Evolutionary conservation across 2,797 vertebrate genomes (phyloP).

Genomic region (Molossus molossus): DNA sequence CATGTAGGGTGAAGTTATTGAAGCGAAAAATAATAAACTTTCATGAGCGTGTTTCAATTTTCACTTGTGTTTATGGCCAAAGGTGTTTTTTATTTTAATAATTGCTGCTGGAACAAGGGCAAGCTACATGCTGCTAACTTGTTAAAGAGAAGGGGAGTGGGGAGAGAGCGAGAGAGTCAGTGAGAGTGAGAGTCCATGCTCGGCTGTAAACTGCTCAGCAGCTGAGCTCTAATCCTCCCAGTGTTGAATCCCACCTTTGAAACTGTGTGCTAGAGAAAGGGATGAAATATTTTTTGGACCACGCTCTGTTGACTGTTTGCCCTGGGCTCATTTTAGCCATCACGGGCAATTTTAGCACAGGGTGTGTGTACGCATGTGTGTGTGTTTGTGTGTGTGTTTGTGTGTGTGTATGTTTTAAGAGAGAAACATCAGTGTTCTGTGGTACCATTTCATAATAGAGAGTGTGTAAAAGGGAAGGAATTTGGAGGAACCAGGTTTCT

Average conservation of each 20-base stretch:
- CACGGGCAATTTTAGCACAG: constrained; percentile 81
- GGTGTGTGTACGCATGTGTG: neutral
- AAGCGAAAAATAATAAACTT: constrained; percentile 82
- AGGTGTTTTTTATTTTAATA: constrained; percentile 86
- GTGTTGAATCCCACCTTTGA: constrained; percentile 88
- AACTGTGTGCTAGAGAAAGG: constrained; percentile 86
- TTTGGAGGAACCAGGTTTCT: constrained; percentile 86
- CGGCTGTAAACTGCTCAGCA: constrained; percentile 85
- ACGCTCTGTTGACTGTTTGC: constrained; percentile 85
- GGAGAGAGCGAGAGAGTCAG: neutral
- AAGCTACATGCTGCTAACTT: constrained; percentile 84
- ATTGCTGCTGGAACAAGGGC: constrained; percentile 81
- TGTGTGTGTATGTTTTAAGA: constrained; percentile 19
- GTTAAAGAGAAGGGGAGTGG: constrained; percentile 76
- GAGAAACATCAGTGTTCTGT: constrained; percentile 67
- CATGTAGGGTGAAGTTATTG: constrained; percentile 80
- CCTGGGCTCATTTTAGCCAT: constrained; percentile 86
- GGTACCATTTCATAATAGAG: constrained; percentile 89
- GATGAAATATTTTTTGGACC: constrained; percentile 87
- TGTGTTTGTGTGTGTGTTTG: neutral
- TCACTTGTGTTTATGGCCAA: constrained; percentile 87
- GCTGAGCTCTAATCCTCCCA: constrained; percentile 86
- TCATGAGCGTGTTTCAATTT: constrained; percentile 85
- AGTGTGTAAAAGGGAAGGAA: constrained; percentile 91
- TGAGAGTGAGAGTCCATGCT: constrained; percentile 55